These are phyloP conservation scores for Tribolium castaneum DNA, from an alignment of 1,140 invertebrate genomes.

Conservation along the genomic window DNA sequence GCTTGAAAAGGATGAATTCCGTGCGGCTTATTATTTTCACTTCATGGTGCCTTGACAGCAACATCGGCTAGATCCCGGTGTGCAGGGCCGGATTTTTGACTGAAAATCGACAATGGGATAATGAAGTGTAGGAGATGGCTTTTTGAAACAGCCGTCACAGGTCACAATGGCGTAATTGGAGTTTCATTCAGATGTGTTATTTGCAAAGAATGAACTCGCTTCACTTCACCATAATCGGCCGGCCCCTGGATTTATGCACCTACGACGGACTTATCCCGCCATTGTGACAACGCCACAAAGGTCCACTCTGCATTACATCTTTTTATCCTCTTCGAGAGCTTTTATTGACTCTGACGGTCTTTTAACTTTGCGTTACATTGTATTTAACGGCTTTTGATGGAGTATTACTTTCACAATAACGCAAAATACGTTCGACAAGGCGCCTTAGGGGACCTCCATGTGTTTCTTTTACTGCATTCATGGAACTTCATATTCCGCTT, in stretches of 20 bases:
- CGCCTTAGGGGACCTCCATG: constrained; percentile 11
- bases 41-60: constrained; percentile 34
- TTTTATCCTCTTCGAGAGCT: constrained; percentile 28
- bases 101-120: constrained; percentile 46
- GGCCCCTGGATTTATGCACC: constrained; percentile 17
- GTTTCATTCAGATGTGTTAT: constrained; percentile 41
- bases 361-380: constrained; percentile 32
- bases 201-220: constrained; percentile 50
- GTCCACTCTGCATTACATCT: constrained; percentile 33
- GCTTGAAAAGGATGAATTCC: constrained; percentile 38
- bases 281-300: constrained; percentile 34
- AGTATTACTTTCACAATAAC: constrained; percentile 30
- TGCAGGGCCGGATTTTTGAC: constrained; percentile 11
- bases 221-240: constrained; percentile 41
- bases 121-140: constrained; percentile 45
- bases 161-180: constrained; percentile 48
- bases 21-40: constrained; percentile 36
- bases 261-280: constrained; percentile 41
- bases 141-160: constrained; percentile 35
- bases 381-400: constrained; percentile 30
- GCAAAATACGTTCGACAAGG: constrained; percentile 28
- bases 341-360: constrained; percentile 35
- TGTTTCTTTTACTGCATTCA: constrained; percentile 20
- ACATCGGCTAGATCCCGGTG: constrained; percentile 6
- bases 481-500: constrained; percentile 24